Base-by-base conservation (phyloP, 1,140 invertebrate species). In the Penaeus indicus region DNA sequence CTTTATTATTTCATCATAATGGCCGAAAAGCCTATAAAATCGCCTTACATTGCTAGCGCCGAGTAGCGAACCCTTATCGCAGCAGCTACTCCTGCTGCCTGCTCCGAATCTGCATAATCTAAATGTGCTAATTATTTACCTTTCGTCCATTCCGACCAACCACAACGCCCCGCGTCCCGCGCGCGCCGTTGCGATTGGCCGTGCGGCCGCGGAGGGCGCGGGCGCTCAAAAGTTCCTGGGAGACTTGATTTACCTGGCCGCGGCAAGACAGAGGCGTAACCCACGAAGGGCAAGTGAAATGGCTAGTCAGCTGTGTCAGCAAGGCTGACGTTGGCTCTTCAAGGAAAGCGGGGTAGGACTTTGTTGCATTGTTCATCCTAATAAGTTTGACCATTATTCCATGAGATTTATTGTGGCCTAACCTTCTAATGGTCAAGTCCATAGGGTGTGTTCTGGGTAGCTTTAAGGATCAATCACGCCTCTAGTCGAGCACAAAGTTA, bases 341-440 rank as follows among this genome's bases (percentile, higher is more conserved):
- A 25, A 21, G 80, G 86, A 67, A 38, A 77, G 86, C 38, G 80
- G 86, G 81, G 25, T 88, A 84, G 80, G 86, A n/a, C 86, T 78
- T 84, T 83, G 86, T 84, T 84, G 81, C 86, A 75, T 88, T 84
- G 86, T 88, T 88, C 86, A 78, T 88, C 86, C 86, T 88, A 88
- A 88, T 88, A 88, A 88, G 86, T 88, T 88, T 88, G 86, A 84
- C 86, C 86, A 88, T 88, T 88, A 88, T 88, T 88, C 86, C 86
- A 88, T 88, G 86, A 88, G 86, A 88, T 88, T 88, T 88, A 88
- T 88, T 75, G 86, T 84, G 80, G 86, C 80, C 86, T 69, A 63
- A 38, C 80, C 86, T 81, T 84, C 86, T 88, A 88, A 88, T 88
- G 86, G 86, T 54, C 69, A 25, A 42, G 69, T 84, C 47, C 64